Conservation (phyloP, 2,113 vertebrate species). For the Syngnathus floridae region DNA sequence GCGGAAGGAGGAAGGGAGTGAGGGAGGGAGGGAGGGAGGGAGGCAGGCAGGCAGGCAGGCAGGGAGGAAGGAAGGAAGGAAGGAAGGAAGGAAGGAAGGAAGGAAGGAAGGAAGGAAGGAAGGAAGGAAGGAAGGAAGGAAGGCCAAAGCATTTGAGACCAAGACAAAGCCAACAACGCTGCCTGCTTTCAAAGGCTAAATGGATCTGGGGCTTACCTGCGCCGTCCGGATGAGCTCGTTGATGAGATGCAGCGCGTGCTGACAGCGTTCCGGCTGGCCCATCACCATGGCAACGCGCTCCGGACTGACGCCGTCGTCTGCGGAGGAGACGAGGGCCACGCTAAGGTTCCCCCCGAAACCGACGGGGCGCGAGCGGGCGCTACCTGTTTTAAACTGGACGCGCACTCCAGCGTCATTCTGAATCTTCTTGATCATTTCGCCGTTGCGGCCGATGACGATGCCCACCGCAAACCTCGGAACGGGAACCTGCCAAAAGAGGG, state of each 20-base stretch:
- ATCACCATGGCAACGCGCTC: slow-evolving; percentile 91
- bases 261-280: slow-evolving; percentile 90
- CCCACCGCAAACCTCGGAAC: slow-evolving; percentile 91
- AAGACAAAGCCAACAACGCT: too few species aligned
- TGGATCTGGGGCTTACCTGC: slow-evolving; percentile 70
- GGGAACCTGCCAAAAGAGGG: slow-evolving; percentile 72
- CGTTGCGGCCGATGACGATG: slow-evolving; percentile 92
- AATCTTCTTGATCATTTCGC: slow-evolving; percentile 97
- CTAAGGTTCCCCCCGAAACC: too few species aligned
- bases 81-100: too few species aligned
- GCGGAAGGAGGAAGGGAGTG: neutral
- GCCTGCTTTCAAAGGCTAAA: too few species aligned
- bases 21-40: too few species aligned
- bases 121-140: too few species aligned
- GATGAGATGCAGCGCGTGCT: slow-evolving; percentile 89
- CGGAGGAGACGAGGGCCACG: neutral
- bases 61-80: too few species aligned
- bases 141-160: too few species aligned
- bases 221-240: slow-evolving; percentile 88
- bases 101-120: too few species aligned
- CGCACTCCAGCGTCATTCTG: slow-evolving; percentile 91
- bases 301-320: slow-evolving; percentile 88
- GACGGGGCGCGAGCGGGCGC: slow-evolving; percentile 10
- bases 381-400: slow-evolving; percentile 95
- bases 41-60: too few species aligned